These are phyloP conservation scores for Erpobdella octoculata DNA, from an alignment of 2,888 invertebrate genomes.

Conservation along the genomic window DNA sequence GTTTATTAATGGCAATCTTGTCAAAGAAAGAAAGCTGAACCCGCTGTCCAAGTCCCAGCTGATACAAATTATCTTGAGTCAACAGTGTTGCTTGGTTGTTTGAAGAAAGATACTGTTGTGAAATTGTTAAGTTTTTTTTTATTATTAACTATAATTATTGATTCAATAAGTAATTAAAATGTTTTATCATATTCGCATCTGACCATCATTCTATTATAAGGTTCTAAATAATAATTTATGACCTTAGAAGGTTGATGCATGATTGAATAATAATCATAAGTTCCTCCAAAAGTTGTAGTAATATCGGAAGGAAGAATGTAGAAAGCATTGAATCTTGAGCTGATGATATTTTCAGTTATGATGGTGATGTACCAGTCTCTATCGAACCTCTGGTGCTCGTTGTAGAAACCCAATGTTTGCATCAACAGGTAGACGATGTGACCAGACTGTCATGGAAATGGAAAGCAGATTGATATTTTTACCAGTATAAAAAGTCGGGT, in stretches of 20 bases:
- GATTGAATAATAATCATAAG: conserved; percentile 29
- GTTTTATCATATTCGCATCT: too few relatives aligned
- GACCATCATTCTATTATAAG: too few relatives aligned
- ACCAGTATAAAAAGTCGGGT: too few relatives aligned
- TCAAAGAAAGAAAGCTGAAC: conserved; percentile 37
- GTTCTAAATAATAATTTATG: too few relatives aligned
- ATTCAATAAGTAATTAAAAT: background rate
- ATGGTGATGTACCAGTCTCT: conserved; percentile 35
- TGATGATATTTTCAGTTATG: conserved; percentile 28
- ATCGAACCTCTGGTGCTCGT: conserved; percentile 37
- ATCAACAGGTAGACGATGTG: conserved; percentile 28
- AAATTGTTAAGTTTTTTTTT: background rate
- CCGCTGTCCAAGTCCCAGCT: conserved; percentile 38
- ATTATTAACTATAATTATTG: background rate
- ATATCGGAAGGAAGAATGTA: conserved; percentile 15
- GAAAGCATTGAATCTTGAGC: conserved; percentile 26
- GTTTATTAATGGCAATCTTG: conserved; percentile 36
- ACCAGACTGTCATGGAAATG: background rate
- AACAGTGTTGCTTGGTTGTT: conserved; percentile 34
- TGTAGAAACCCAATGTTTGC: conserved; percentile 36
- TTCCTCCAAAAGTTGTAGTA: conserved; percentile 14
- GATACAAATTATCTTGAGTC: conserved; percentile 34
- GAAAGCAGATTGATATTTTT: too few relatives aligned
- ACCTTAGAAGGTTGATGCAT: conserved; percentile 10
- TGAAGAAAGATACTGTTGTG: conserved; percentile 25